Percentiles rank a stretch among this genome's conserved stretches.
These are phyloP conservation scores for Maccullochella peelii DNA, from an alignment of 2,113 vertebrate genomes.

Conservation along the genomic window DNA sequence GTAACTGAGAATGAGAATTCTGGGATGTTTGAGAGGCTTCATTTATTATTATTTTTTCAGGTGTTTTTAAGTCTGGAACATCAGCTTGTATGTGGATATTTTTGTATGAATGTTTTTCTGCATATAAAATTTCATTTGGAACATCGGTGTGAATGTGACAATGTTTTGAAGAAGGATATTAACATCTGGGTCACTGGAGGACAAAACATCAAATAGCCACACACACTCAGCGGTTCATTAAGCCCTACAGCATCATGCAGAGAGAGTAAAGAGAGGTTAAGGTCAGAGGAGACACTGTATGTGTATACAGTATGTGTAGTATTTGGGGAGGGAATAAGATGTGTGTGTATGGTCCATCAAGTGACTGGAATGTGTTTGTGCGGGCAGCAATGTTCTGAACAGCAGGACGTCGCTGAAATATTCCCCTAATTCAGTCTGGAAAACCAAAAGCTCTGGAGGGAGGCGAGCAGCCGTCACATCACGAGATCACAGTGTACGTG, in stretches of 20 bases:
- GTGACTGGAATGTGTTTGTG: constrained; percentile 77
- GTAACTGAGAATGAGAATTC: neutral
- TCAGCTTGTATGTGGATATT: constrained; percentile 16
- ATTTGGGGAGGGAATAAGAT: neutral
- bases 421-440: constrained; percentile 56
- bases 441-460: constrained; percentile 29
- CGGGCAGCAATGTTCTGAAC: constrained; percentile 64
- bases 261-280: constrained; percentile 49
- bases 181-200: constrained; percentile 43
- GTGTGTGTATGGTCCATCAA: constrained; percentile 65
- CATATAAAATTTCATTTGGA: constrained; percentile 39
- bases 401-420: constrained; percentile 64
- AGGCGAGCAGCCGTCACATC: constrained; percentile 43
- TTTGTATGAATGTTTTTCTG: constrained; percentile 27
- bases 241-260: constrained; percentile 34
- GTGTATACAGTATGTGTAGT: constrained; percentile 16
- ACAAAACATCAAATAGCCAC: constrained; percentile 34
- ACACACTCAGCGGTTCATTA: constrained; percentile 16
- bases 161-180: constrained; percentile 18
- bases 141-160: constrained; percentile 10
- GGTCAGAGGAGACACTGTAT: constrained; percentile 44
- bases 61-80: constrained; percentile 4
- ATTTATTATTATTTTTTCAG: constrained; percentile 2
- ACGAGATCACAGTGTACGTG: constrained; percentile 17
- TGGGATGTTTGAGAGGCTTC: neutral